Percentiles rank a stretch among this genome's conserved stretches.
Evolutionary conservation across 2,888 invertebrate species (phyloP).

Genomic region (Gymnosoma rotundatum): DNA sequence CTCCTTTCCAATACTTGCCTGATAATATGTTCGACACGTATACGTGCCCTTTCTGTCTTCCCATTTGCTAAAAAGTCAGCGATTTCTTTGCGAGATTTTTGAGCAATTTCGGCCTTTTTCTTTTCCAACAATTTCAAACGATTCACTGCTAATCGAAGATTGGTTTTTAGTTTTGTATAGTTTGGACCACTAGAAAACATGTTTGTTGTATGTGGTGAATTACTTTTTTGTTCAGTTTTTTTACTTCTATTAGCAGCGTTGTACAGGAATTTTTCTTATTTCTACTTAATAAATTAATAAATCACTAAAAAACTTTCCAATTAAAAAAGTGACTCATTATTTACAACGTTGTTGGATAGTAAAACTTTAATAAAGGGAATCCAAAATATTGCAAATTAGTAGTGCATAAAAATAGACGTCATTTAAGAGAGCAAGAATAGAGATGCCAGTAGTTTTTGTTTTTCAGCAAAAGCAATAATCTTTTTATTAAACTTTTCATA

Average conservation of each 20-base stretch:
- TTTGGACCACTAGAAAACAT: slow-evolving; percentile 97
- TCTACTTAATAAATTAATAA: background rate
- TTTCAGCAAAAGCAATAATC: background rate
- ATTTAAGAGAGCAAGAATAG: slow-evolving; percentile 17
- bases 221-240: background rate
- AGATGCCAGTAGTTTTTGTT: background rate
- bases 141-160: slow-evolving; percentile 95
- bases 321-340: slow-evolving; percentile 57
- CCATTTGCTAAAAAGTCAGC: slow-evolving; percentile 96
- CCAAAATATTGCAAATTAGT: slow-evolving; percentile 10
- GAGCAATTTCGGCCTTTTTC: slow-evolving; percentile 98
- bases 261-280: background rate
- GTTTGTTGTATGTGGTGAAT: background rate
- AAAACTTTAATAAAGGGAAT: slow-evolving; percentile 1
- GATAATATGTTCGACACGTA: slow-evolving; percentile 99
- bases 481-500: no score
- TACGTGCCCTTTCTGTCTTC: slow-evolving; percentile 94
- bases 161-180: slow-evolving; percentile 97
- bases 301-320: background rate
- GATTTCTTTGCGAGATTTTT: slow-evolving; percentile 96
- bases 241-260: background rate
- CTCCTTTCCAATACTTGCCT: slow-evolving; percentile 82
- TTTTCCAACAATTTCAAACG: slow-evolving; percentile 97
- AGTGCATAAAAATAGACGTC: slow-evolving; percentile 18
- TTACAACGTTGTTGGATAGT: background rate